These are phyloP conservation scores for Caenorhabditis remanei DNA, from an alignment of 1,140 invertebrate genomes.

Conservation along the genomic window DNA sequence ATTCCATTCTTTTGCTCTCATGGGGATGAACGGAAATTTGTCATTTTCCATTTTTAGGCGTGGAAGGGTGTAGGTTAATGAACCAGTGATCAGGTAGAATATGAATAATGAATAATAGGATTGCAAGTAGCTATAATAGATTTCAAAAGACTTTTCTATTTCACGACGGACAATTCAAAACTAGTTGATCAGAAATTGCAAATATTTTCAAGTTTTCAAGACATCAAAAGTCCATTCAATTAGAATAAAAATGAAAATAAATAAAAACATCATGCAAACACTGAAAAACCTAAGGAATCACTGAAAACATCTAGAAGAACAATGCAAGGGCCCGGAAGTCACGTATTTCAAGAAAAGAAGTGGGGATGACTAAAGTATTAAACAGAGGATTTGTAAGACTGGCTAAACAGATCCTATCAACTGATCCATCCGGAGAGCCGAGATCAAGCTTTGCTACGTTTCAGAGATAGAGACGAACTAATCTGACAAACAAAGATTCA, in stretches of 20 bases:
- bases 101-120: conserved; percentile 4
- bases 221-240: neutral
- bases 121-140: neutral
- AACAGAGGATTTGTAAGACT: neutral
- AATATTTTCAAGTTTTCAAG: neutral
- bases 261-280: neutral
- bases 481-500: conserved; percentile 38
- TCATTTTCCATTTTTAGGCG: neutral
- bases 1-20: neutral
- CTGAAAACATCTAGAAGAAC: neutral
- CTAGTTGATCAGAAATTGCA: conserved; percentile 30
- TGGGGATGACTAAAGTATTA: conserved; percentile 16
- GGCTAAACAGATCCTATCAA: conserved; percentile 18
- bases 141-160: conserved; percentile 4
- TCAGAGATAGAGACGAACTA: neutral
- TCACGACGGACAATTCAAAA: neutral
- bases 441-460: conserved; percentile 32
- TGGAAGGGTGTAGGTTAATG: neutral
- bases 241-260: neutral
- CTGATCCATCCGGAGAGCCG: neutral
- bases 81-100: conserved; percentile 10
- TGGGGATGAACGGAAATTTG: conserved; percentile 12
- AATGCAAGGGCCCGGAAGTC: conserved; percentile 1
- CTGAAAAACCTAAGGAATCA: neutral
- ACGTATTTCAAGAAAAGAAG: conserved; percentile 21